phyloP scores from a whole-genome alignment of 2,113 vertebrate species.

The Speoplatyrhinus poulsoni region DNA sequence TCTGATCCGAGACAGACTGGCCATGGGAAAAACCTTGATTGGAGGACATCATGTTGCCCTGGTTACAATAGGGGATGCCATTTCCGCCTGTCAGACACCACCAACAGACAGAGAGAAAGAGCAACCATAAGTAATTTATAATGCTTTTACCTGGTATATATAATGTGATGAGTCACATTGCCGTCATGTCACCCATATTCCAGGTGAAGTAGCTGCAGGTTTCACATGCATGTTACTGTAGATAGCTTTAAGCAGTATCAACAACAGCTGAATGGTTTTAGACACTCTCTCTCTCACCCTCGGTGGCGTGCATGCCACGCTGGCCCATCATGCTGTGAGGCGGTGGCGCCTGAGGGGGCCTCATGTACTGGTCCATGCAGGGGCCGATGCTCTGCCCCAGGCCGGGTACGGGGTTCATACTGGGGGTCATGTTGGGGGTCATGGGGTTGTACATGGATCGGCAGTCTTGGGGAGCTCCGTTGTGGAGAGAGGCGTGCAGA shows the following conservation, averaged over 20 bases:
- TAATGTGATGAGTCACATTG: no score
- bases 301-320: slow-evolving; percentile 68
- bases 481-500: slow-evolving; percentile 59
- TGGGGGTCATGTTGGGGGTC: slow-evolving; percentile 76
- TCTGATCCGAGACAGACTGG: slow-evolving; percentile 77
- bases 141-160: no score
- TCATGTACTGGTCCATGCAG: slow-evolving; percentile 87
- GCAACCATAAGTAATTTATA: no score
- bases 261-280: slow-evolving; percentile 33
- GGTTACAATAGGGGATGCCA: slow-evolving; percentile 84
- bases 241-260: no score
- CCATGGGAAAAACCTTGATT: slow-evolving; percentile 80
- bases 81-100: slow-evolving; percentile 75
- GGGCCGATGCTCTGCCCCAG: slow-evolving; percentile 69
- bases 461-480: slow-evolving; percentile 64
- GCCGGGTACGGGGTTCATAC: slow-evolving; percentile 77
- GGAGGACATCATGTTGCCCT: slow-evolving; percentile 79
- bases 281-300: slow-evolving; percentile 63
- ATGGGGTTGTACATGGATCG: slow-evolving; percentile 85
- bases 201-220: no score
- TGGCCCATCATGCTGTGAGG: slow-evolving; percentile 77
- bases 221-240: no score
- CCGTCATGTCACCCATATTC: no score
- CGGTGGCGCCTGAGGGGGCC: slow-evolving; percentile 76
- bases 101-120: neutral